Base-by-base conservation (phyloP, 1,140 invertebrate species). In the Watersipora subatra region DNA sequence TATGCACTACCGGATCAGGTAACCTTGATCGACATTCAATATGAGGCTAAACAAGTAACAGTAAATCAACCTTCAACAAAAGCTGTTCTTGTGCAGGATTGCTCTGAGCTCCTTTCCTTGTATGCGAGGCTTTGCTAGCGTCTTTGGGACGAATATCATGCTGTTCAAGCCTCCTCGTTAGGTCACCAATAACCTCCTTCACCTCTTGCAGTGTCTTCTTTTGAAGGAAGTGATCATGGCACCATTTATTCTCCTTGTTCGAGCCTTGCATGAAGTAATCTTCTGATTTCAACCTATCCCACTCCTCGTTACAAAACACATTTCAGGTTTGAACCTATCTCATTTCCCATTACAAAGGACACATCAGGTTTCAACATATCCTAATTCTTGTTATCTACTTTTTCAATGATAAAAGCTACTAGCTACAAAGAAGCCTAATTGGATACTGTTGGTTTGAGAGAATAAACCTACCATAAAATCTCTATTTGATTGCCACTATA, bases 171-270 rank as follows among this genome's bases (percentile, higher is more conserved):
- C 20, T 46, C 7, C 34, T 7, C 34, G 34, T n/a, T n/a, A 46
- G n/a, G 34, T 46, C 34, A 12, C n/a, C 7, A n/a, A 46, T 46
- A 7, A 46, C 34, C n/a, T 46, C 34, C 7, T 46, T 7, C 34
- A 59, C 58, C 58, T 59, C 58, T 7, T 59, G 27, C 22, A 59
- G 58, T 22, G 22, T 24, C 58, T 59, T 24, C 58, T 87, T 73
- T 71, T 91, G 89, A 28, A 95, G 82, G 75, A 85, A 89, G 74
- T 87, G 85, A 1, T 83, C 78, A 1, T 80, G 78, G 1, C 87
- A 87, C 92, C 92, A 96, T 2, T 80, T 70, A 29, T 72, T 75
- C 74, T 90, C 89, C 67, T 71, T 72, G 22, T 59, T 59, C 58
- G 22, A 22, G 27, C 7, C 22, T 24, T 17, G 7, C 22, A 25